These are phyloP conservation scores for Arnoldichthys spilopterus DNA, from an alignment of 2,797 vertebrate species.

Conservation along the genomic window DNA sequence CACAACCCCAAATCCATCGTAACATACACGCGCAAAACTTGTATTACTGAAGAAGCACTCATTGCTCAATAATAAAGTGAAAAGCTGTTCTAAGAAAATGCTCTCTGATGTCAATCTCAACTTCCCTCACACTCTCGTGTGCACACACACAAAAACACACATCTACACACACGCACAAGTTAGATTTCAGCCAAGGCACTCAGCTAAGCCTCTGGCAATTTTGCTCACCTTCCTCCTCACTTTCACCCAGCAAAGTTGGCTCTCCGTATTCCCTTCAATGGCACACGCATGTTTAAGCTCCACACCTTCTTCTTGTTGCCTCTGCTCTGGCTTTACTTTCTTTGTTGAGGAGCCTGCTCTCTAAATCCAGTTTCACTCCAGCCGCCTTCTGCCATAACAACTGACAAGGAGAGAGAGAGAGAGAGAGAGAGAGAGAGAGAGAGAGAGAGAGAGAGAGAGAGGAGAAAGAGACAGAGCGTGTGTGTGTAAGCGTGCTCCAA, in stretches of 20 bases:
- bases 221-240: conserved; percentile 34
- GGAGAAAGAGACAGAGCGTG: conserved; percentile 15
- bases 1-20: conserved; percentile 5
- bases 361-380: conserved; percentile 65
- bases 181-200: conserved; percentile 52
- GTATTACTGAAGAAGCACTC: conserved; percentile 39
- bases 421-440: conserved; percentile 15
- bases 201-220: conserved; percentile 51
- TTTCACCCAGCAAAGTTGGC: conserved; percentile 58
- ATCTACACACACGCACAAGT: conserved; percentile 12
- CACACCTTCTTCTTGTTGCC: conserved; percentile 42
- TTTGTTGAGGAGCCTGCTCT: conserved; percentile 42
- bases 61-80: conserved; percentile 38
- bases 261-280: conserved; percentile 66
- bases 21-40: conserved; percentile 48
- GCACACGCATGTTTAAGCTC: conserved; percentile 18
- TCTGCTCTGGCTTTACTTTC: conserved; percentile 3
- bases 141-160: conserved; percentile 4
- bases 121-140: conserved; percentile 33
- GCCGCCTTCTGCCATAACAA: conserved; percentile 43
- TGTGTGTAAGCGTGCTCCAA: conserved; percentile 33
- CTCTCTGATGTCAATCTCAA: conserved; percentile 41
- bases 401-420: conserved; percentile 35
- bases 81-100: conserved; percentile 48
- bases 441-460: conserved; percentile 35